Evolutionary conservation across 2,888 invertebrate genomes (phyloP).

Genomic region (Erebia ligea): DNA sequence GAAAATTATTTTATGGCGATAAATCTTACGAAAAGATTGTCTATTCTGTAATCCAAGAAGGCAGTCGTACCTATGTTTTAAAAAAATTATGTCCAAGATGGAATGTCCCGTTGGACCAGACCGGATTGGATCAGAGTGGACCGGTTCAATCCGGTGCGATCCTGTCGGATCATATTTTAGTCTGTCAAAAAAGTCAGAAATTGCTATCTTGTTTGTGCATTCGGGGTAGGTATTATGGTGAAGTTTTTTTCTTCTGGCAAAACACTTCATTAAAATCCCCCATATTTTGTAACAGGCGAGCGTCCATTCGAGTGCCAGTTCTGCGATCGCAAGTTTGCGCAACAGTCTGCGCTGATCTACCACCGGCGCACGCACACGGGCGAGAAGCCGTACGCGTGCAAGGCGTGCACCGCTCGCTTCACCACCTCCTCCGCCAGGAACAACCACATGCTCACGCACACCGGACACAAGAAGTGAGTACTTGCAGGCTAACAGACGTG

Average conservation of each 20-base stretch:
- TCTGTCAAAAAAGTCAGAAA: too few species aligned
- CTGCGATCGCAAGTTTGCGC: slow-evolving; percentile 77
- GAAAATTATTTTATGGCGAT: too few species aligned
- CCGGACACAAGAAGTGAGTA: slow-evolving; percentile 68
- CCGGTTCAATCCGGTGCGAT: too few species aligned
- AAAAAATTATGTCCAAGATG: too few species aligned
- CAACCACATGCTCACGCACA: slow-evolving; percentile 77
- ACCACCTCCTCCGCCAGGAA: slow-evolving; percentile 79
- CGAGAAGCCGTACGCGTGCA: slow-evolving; percentile 79
- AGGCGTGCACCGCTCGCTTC: slow-evolving; percentile 71
- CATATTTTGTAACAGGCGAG: slow-evolving; percentile 62
- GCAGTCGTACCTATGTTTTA: too few species aligned
- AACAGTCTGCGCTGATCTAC: slow-evolving; percentile 79
- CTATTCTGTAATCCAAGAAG: too few species aligned
- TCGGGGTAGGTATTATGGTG: too few species aligned
- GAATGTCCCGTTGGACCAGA: too few species aligned
- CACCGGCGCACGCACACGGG: slow-evolving; percentile 80
- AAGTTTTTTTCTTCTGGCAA: not conserved
- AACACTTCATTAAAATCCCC: not conserved
- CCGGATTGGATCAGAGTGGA: too few species aligned
- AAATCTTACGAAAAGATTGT: too few species aligned
- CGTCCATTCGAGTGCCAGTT: slow-evolving; percentile 77
- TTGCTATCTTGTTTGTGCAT: too few species aligned
- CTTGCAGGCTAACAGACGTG: not conserved
- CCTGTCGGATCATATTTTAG: too few species aligned